Base-by-base conservation (phyloP, 2,797 vertebrate genomes). In the Ambastaia sidthimunki region DNA sequence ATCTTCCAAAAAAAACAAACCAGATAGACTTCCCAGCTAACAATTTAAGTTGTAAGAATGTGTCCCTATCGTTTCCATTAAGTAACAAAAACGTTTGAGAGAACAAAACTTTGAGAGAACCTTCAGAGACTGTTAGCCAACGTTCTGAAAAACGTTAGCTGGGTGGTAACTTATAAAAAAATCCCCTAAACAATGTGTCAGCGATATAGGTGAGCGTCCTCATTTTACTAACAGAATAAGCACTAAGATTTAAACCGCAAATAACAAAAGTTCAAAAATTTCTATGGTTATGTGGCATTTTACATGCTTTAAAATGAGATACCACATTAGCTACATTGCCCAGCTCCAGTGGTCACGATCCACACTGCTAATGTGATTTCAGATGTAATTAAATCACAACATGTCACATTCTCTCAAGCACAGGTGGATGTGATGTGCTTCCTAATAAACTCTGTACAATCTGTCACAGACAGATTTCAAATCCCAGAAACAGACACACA, bases 1-100 rank as follows among this genome's bases (percentile, higher is more conserved):
- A 34, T 50, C 69, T n/a, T 62, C 9, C 80, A n/a, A 86, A 86
- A 86, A 72, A 48, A 44, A 5, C 2, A 57, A 18, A 7, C 44
- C 19, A 10, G 54, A 57, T 4, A 54, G 9, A 44, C 41, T 44
- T 2, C 9, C 41, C 9, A 44, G 41, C 41, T 11, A 11, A 44
- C 41, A 44, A 44, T 44, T 44, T 44, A 44, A 10, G 9, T 44
- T 44, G 41, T 44, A 10, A 44, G 41, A 44, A 44, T 11, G 10
- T 44, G 9, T 44, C 37, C 10, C 41, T 44, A 11, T 10, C 41
- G 10, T 44, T 44, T 41, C 2, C 41, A 44, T 44, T 44, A 44
- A 44, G 9, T 44, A 44, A 44, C 9, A 44, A 44, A 11, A 44
- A 44, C 9, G 2, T 41, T 41, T 37, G 7, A 37, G 6, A 7